Base-by-base conservation (phyloP, 2,888 invertebrate species). In the Colostygia pectinataria region DNA sequence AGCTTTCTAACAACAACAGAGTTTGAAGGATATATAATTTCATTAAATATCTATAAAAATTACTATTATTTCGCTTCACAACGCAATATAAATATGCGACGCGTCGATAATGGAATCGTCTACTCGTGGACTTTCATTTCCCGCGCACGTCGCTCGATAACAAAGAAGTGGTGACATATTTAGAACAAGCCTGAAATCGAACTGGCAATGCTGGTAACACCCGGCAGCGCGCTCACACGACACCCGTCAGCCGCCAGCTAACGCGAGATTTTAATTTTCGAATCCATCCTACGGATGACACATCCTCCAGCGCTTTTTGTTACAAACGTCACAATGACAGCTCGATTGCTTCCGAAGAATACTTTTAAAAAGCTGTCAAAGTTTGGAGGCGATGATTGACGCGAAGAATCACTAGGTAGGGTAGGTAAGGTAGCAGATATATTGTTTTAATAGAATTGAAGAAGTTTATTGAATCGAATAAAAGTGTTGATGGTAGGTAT, bases 131-230 rank as follows among this genome's bases (percentile, higher is more conserved):
- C 81, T 85, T 89, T 87, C 89, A 89, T 89, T 90, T 90, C 89
- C 90, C 81, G 78, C 85, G 63, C 79, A 81, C 77, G 87, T 82
- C 83, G 72, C 72, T 61, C 76, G 86, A 85, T 87, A 85, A 89
- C 90, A 89, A 90, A 89, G 89, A 86, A 83, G 73, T 84, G 83
- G 74, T 86, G 90, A 88, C 89, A 87, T 88, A 89, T 90, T 90
- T 90, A 90, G 90, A 90, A 88, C 90, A 87, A 87, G 88, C 89
- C 89, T 89, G 88, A 88, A 90, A 88, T 82, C 87, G 87, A 86
- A 77, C 77, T 74, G 76, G 74, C 73, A 74, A 61, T 66, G 63
- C 63, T 53, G 61, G 44, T 53, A 50, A 38, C 59, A 59, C 68
- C 60, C 69, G 68, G 63, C 66, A 55, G 54, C 62, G 62, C 58